Evolutionary conservation across 2,113 vertebrate species (phyloP), one percentile per base, ranked within the genome.

Genomic region (Phrynocephalus versicolor): DNA sequence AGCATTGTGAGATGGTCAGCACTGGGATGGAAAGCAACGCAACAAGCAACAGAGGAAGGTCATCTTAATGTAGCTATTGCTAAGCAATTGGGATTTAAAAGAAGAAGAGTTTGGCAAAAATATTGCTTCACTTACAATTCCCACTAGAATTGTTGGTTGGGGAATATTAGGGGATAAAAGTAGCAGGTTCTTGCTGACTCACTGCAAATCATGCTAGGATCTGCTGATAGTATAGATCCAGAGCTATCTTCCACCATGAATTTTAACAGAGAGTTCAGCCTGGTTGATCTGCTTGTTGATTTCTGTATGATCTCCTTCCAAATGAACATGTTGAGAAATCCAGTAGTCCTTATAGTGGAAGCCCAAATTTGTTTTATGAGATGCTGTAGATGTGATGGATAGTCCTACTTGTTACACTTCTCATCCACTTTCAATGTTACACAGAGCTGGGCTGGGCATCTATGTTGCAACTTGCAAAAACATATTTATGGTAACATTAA

Each of bases 401-500:
- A 71, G 55, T 69, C 30, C 70, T 85, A 79, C 74, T 35, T 58
- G 75, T 78, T 70, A 41, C 21, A 8, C 57, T 78, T 39, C 75
- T 85, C 57, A 58, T 58, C 25, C 27, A 70, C 45, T 33, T 74
- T 71, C 18, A 84, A 78, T 58, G 37, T 35, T 23, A 39, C 55
- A 60, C 65, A 65, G 4, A 79, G 45, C 35, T 70, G 35, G 75
- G 83, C 55, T 16, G 55, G 75, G 64, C 75, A 78, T 51, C 65
- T 78, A 1, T 70, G 83, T 70, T 78, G 64, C 55, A 70, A 78
- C 75, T 70, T 79, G 83, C 64, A 77, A 57, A 51, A 85, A 78
- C 27, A 60, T 13, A 78, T 70, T 55, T 79, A 85, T 30, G 35
- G 74, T 12, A n/a, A 58, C 39, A 33, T 30, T 67, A 77, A 84